Evolutionary conservation across 2,113 vertebrate genomes (phyloP), one percentile per base, ranked within the genome.

Genomic region (Chitala chitala): DNA sequence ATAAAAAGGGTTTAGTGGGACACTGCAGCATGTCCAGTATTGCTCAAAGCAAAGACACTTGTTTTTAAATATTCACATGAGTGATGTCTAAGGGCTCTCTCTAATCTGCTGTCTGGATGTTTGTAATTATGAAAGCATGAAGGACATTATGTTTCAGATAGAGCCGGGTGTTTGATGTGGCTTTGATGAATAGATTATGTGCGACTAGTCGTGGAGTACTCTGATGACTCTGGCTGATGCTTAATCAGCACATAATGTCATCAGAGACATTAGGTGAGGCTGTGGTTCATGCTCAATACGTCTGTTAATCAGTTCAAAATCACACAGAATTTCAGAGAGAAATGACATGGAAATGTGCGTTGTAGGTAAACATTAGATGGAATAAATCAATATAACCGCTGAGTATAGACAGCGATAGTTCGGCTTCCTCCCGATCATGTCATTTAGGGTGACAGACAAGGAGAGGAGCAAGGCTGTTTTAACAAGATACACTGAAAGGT

Each of bases 401-500:
- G n/a, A n/a, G n/a, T n/a, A n/a, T n/a, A n/a, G n/a, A n/a, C n/a
- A n/a, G n/a, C n/a, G n/a, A n/a, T n/a, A n/a, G n/a, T n/a, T n/a
- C n/a, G n/a, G n/a, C n/a, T n/a, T n/a, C n/a, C n/a, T n/a, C n/a
- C n/a, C n/a, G n/a, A n/a, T n/a, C n/a, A n/a, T n/a, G n/a, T n/a
- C n/a, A n/a, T n/a, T n/a, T n/a, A 20, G 9, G 6, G 51, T 68
- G 38, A 75, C 9, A 44, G 63, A 68, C 73, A 68, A 38, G 1
- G 29, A 75, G 59, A 44, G 9, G 5, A 46, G 31, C 58, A 7
- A 20, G 40, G 9, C 73, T 69, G 73, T 69, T n/a, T 75, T 75
- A 75, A 66, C 10, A 9, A 69, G 40, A 69, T 75, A 75, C 31
- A 55, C 58, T 29, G 73, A 31, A 31, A 20, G 51, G 33, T 69